Percentiles rank a stretch among this genome's conserved stretches.
Evolutionary conservation across 1,140 invertebrate genomes (phyloP).

Genomic region (Temnothorax nylanderi): DNA sequence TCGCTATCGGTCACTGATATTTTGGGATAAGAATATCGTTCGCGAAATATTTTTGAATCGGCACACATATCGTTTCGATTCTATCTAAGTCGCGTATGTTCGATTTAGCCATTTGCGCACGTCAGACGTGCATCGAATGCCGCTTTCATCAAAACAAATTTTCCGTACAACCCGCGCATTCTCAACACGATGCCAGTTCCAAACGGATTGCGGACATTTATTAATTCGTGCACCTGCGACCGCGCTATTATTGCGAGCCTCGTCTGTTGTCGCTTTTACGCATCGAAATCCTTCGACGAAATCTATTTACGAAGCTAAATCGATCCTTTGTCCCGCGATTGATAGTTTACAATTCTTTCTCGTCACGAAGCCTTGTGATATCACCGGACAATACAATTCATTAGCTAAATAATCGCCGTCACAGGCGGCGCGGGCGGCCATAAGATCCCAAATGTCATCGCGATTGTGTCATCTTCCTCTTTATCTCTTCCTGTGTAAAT

Average conservation of each 20-base stretch:
- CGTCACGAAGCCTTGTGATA: slow-evolving; percentile 53
- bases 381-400: slow-evolving; percentile 46
- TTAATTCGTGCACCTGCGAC: slow-evolving; percentile 21
- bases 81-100: slow-evolving; percentile 1
- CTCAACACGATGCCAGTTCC: background rate
- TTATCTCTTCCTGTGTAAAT: slow-evolving; percentile 66
- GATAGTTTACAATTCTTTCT: background rate
- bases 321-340: background rate
- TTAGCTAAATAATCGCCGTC: slow-evolving; percentile 45
- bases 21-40: slow-evolving; percentile 17
- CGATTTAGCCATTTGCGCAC: slow-evolving; percentile 23
- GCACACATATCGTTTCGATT: background rate
- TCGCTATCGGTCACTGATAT: slow-evolving; percentile 38
- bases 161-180: slow-evolving; percentile 10
- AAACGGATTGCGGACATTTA: slow-evolving; percentile 31
- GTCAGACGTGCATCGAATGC: slow-evolving; percentile 11
- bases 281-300: background rate
- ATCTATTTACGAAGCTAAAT: background rate
- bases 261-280: background rate
- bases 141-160: slow-evolving; percentile 34
- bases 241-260: slow-evolving; percentile 9
- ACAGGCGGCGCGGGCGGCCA: background rate
- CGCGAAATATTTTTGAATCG: slow-evolving; percentile 21
- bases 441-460: slow-evolving; percentile 60
- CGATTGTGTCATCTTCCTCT: slow-evolving; percentile 54